Percentiles rank a stretch among this genome's conserved stretches.
Conservation (phyloP, 2,888 invertebrate genomes). For the Galerucella nymphaeae region DNA sequence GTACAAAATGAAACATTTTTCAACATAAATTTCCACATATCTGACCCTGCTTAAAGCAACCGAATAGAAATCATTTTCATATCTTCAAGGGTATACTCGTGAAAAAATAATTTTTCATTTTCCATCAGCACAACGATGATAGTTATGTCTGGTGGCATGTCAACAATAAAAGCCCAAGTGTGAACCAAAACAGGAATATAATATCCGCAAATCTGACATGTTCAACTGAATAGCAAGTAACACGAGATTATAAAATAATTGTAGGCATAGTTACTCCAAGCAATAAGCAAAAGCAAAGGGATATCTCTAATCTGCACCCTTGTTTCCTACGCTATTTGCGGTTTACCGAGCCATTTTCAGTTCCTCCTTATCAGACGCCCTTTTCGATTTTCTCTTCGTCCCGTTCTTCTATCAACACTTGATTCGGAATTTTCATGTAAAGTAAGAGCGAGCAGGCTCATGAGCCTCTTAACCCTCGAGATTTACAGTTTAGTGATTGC, state of each 20-base stretch:
- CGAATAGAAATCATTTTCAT: too few species aligned
- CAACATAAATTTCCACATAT: too few species aligned
- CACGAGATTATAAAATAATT: slow-evolving; percentile 59
- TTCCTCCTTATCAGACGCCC: slow-evolving; percentile 55
- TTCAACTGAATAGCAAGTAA: slow-evolving; percentile 45
- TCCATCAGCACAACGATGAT: neutral
- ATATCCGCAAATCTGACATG: slow-evolving; percentile 34
- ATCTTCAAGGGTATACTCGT: too few species aligned
- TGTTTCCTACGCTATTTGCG: slow-evolving; percentile 64
- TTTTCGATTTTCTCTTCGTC: slow-evolving; percentile 56
- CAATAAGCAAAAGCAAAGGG: slow-evolving; percentile 59
- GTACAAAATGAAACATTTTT: too few species aligned
- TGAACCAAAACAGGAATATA: slow-evolving; percentile 21
- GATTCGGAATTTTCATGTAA: slow-evolving; percentile 58
- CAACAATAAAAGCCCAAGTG: slow-evolving; percentile 24
- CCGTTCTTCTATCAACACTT: slow-evolving; percentile 56
- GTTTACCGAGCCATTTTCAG: slow-evolving; percentile 62
- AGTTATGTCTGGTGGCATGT: neutral
- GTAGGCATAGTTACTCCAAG: slow-evolving; percentile 58
- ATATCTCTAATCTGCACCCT: slow-evolving; percentile 64
- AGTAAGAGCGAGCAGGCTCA: slow-evolving; percentile 54
- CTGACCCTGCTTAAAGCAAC: too few species aligned
- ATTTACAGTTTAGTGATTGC: slow-evolving; percentile 45
- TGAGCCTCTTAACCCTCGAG: slow-evolving; percentile 50
- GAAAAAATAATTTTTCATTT: too few species aligned